phyloP scores from a whole-genome alignment of 2,888 invertebrate genomes.

The Chironomus tentans region DNA sequence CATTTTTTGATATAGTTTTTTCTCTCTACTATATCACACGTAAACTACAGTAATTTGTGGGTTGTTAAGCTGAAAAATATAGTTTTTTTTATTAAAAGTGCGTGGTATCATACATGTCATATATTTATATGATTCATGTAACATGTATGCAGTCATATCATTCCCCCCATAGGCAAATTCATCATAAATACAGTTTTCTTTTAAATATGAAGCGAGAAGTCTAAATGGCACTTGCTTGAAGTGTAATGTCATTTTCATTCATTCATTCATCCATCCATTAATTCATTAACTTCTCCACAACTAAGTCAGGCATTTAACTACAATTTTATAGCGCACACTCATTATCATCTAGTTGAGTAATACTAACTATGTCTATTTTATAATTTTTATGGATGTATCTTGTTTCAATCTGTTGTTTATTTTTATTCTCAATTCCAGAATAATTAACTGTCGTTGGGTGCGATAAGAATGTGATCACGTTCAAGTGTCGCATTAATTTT shows the following conservation, averaged over 20 bases:
- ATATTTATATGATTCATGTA: not conserved
- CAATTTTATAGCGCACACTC: too few relatives aligned
- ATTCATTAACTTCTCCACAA: not conserved
- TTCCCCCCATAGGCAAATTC: not conserved
- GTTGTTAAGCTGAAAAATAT: not conserved
- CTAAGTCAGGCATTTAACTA: too few relatives aligned
- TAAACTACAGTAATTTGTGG: not conserved
- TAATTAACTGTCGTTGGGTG: too few relatives aligned
- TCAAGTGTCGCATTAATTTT: too few relatives aligned
- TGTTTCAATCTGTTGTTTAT: too few relatives aligned
- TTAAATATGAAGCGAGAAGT: not conserved
- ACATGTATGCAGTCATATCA: not conserved
- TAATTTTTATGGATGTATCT: too few relatives aligned
- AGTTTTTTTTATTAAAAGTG: not conserved
- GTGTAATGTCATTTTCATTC: too few relatives aligned
- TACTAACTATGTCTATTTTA: too few relatives aligned
- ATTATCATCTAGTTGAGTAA: too few relatives aligned
- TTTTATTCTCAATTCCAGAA: too few relatives aligned
- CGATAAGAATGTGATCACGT: too few relatives aligned
- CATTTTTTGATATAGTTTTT: not conserved
- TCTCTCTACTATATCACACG: not conserved
- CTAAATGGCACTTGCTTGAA: not conserved
- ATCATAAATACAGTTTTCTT: not conserved
- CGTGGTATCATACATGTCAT: not conserved
- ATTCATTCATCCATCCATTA: not conserved